Evolutionary conservation across 1,140 invertebrate genomes (phyloP).

Genomic region (Brachionus rubens): DNA sequence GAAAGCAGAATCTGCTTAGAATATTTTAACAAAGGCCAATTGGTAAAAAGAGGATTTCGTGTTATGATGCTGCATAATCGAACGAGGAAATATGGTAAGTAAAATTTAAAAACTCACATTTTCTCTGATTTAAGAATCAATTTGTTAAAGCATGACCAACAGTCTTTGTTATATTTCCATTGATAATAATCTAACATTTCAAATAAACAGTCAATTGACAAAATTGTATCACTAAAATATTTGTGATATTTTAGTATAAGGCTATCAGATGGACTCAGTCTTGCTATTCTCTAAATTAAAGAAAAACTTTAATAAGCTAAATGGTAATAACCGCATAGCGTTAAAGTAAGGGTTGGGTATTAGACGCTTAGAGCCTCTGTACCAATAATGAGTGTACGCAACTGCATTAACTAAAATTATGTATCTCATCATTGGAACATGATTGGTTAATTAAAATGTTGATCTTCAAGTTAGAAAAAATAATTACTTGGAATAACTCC

Average conservation of each 20-base stretch:
- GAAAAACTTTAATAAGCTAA: background rate
- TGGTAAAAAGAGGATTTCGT: too few relatives aligned
- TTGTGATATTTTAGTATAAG: slow-evolving; percentile 22
- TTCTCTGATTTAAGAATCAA: background rate
- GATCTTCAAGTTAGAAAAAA: background rate
- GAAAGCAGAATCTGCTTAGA: too few relatives aligned
- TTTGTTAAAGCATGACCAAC: slow-evolving; percentile 11
- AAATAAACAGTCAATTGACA: slow-evolving; percentile 40
- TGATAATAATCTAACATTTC: slow-evolving; percentile 32
- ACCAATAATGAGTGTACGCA: too few relatives aligned
- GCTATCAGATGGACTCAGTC: slow-evolving; percentile 21
- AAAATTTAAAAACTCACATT: background rate
- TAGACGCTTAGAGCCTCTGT: too few relatives aligned
- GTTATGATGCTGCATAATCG: too few relatives aligned
- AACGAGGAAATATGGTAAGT: background rate
- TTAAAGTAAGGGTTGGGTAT: too few relatives aligned
- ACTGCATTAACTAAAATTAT: too few relatives aligned
- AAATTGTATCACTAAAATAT: slow-evolving; percentile 9
- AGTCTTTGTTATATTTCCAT: slow-evolving; percentile 45
- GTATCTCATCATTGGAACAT: too few relatives aligned
- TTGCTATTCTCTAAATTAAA: slow-evolving; percentile 10
- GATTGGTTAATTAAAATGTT: too few relatives aligned
- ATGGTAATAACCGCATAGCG: too few relatives aligned
- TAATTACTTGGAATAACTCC: slow-evolving; percentile 31
- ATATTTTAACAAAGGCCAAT: too few relatives aligned